Evolutionary conservation across 2,888 invertebrate genomes (phyloP).

Genomic region (Lasioglossum morio): DNA sequence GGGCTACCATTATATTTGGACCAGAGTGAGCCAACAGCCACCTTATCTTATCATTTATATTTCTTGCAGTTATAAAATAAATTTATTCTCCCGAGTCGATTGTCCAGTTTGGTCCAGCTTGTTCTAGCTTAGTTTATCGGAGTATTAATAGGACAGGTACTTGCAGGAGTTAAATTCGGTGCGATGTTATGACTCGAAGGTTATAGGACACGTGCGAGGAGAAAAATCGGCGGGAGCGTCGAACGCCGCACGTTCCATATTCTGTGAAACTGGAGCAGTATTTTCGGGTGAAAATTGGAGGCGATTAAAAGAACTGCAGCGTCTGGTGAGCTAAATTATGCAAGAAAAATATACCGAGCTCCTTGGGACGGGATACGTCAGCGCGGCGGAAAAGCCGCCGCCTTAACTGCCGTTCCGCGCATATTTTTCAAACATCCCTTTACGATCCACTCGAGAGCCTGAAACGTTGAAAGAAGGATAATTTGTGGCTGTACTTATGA

Average conservation of each 20-base stretch:
- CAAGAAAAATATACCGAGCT: conserved; percentile 74
- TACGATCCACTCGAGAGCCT: conserved; percentile 28
- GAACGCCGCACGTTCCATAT: conserved; percentile 31
- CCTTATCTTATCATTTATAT: neutral
- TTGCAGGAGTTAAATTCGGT: neutral
- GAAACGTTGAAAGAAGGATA: conserved; percentile 38
- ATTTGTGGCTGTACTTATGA: conserved; percentile 47
- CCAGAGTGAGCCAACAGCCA: neutral
- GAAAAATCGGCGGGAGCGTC: conserved; percentile 3
- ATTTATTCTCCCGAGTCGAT: neutral
- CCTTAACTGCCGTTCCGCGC: conserved; percentile 16
- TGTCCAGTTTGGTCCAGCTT: neutral
- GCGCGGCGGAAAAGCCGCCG: conserved; percentile 23
- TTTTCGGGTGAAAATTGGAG: conserved; percentile 61
- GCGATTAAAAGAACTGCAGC: conserved; percentile 65
- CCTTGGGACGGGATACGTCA: conserved; percentile 34
- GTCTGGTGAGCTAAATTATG: conserved; percentile 75
- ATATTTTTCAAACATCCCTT: conserved; percentile 59
- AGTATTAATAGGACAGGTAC: neutral
- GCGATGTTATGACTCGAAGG: neutral
- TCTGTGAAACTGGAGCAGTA: conserved; percentile 63
- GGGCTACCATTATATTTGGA: neutral
- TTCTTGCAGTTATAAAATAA: neutral
- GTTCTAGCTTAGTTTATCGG: neutral
- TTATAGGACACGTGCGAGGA: conserved; percentile 6